phyloP scores from a whole-genome alignment of 2,888 invertebrate species.

The Platycheirus rosarum region DNA sequence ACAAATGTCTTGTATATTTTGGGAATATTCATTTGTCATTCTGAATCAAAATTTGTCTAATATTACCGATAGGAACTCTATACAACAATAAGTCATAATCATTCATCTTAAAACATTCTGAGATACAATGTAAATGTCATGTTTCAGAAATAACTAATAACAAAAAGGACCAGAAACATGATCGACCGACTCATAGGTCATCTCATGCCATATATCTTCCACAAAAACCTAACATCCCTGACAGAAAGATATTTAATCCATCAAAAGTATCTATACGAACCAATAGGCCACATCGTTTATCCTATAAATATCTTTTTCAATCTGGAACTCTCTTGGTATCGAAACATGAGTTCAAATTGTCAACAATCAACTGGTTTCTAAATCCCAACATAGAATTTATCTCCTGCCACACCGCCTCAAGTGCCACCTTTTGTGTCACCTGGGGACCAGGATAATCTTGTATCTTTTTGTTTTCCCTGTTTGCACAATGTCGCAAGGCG shows the following conservation, averaged over 20 bases:
- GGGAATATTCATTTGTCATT: too few species aligned
- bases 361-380: slow-evolving; percentile 28
- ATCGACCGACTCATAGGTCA: background rate
- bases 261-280: background rate
- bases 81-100: too few species aligned
- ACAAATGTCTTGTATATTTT: too few species aligned
- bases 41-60: too few species aligned
- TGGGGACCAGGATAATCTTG: slow-evolving; percentile 5
- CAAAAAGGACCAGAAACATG: background rate
- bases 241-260: background rate
- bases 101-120: too few species aligned
- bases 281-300: background rate
- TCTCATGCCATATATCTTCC: background rate
- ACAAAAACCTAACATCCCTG: background rate
- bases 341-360: slow-evolving; percentile 37
- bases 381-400: background rate
- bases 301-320: slow-evolving; percentile 40
- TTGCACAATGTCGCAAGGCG: background rate
- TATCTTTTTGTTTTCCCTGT: background rate
- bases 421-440: background rate
- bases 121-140: background rate
- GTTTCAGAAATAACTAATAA: background rate
- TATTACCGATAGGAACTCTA: too few species aligned
- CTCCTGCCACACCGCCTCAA: background rate
- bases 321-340: slow-evolving; percentile 23